Base-by-base conservation (phyloP, 2,888 invertebrate species). In the Andrena marginata region DNA sequence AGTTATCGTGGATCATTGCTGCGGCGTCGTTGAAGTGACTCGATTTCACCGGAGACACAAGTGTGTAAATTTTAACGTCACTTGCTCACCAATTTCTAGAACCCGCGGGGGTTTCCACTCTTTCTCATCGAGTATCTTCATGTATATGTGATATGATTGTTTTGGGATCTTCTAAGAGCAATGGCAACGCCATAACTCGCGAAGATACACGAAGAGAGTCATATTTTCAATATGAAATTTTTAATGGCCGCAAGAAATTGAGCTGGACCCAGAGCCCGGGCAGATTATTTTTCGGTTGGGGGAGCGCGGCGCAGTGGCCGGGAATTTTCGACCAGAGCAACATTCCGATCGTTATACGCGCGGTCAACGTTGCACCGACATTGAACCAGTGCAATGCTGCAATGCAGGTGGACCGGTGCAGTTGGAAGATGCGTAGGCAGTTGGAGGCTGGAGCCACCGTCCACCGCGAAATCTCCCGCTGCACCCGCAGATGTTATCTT, bases 351-450 rank as follows among this genome's bases (percentile, higher is more conserved):
- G 74, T 75, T 71, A 71, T 71, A 71, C 35, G 60, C 71, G 67
- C 83, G 74, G 80, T 74, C 70, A 76, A 80, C 76, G 77, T 83
- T 62, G 75, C 80, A 65, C 77, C 83, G 77, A 60, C 85, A 80
- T 83, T 83, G 83, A 83, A 82, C 83, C 80, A 71, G 73, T 74
- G 83, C 83, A 77, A 74, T 84, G 84, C 81, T 78, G 85, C 85
- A 85, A 82, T 85, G 85, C 85, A 85, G 82, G 85, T 82, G 80
- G 78, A 84, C 77, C 75, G 74, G 77, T 76, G 84, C 80, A 80
- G 77, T 70, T 72, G 80, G 84, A 83, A 60, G 87, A 80, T 75
- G 82, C 80, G 83, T 79, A 80, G 85, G 85, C 84, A 82, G 85
- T 76, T 63, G 67, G 81, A 75, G 84, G 76, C 74, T 56, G 80